These are phyloP conservation scores for Dinocampus coccinellae DNA, from an alignment of 2,888 invertebrate genomes.

Conservation along the genomic window DNA sequence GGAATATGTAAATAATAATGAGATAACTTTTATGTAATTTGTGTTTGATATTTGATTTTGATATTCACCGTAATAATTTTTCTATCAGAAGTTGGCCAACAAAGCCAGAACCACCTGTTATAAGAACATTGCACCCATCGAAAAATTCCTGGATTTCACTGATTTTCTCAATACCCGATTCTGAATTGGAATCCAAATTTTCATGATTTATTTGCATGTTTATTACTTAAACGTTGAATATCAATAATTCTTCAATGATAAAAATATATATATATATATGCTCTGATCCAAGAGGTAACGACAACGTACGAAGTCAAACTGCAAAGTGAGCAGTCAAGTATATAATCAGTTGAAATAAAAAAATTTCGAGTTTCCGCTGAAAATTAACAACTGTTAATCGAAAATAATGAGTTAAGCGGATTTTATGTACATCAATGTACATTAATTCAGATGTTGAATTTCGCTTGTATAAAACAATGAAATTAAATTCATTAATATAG, in stretches of 20 bases:
- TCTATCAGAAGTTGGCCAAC: conserved; percentile 64
- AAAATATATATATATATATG: no score
- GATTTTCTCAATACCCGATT: conserved; percentile 16
- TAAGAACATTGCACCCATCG: conserved; percentile 56
- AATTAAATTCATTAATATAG: no score
- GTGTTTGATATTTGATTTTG: no score
- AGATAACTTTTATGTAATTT: no score
- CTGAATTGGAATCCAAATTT: conserved; percentile 7
- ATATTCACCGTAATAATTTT: conserved; percentile 63
- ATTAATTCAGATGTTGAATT: no score
- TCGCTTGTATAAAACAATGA: no score
- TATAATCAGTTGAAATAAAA: no score
- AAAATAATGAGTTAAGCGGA: neutral
- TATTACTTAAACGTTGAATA: neutral
- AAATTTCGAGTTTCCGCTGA: no score
- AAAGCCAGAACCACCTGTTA: conserved; percentile 67
- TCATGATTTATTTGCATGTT: neutral
- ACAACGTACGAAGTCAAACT: conserved; percentile 43
- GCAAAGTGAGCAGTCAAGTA: neutral
- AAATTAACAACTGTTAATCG: conserved; percentile 11
- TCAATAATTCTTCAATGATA: neutral
- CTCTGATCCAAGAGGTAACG: no score
- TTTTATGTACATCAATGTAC: neutral
- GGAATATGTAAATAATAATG: no score
- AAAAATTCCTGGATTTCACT: conserved; percentile 61